Conservation (phyloP, 2,888 invertebrate species). For the Drosophila phalerata region DNA sequence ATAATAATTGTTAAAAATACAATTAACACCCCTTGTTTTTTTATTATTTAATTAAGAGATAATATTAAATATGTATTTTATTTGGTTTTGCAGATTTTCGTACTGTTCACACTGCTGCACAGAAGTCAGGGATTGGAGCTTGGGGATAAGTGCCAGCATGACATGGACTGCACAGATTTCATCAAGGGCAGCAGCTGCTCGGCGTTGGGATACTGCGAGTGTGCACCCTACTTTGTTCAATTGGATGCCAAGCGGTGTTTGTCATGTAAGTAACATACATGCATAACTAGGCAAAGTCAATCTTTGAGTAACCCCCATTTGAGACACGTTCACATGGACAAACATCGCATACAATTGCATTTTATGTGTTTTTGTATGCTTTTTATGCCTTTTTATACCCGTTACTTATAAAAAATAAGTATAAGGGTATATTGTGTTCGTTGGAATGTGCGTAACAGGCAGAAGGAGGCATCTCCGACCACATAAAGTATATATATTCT, state of each 20-base stretch:
- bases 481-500: too few relatives aligned
- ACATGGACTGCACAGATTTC: constrained; percentile 86
- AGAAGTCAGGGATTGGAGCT: constrained; percentile 70
- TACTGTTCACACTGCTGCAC: constrained; percentile 54
- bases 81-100: constrained; percentile 51
- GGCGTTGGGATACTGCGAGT: constrained; percentile 90
- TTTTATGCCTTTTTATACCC: background rate
- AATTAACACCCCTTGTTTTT: background rate
- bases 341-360: constrained; percentile 17
- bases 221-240: constrained; percentile 93
- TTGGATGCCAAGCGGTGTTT: constrained; percentile 92
- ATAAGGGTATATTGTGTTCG: too few relatives aligned
- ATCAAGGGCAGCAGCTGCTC: constrained; percentile 86
- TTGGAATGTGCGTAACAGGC: too few relatives aligned
- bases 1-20: background rate
- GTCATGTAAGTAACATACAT: constrained; percentile 90
- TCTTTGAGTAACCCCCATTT: constrained; percentile 63
- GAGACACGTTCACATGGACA: background rate
- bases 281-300: constrained; percentile 69
- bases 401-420: too few relatives aligned
- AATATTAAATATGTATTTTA: background rate
- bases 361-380: constrained; percentile 26
- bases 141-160: constrained; percentile 85
- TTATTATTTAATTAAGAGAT: background rate
- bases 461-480: too few relatives aligned